phyloP scores from a whole-genome alignment of 1,140 invertebrate species.

The Gonioctena quinquepunctata region DNA sequence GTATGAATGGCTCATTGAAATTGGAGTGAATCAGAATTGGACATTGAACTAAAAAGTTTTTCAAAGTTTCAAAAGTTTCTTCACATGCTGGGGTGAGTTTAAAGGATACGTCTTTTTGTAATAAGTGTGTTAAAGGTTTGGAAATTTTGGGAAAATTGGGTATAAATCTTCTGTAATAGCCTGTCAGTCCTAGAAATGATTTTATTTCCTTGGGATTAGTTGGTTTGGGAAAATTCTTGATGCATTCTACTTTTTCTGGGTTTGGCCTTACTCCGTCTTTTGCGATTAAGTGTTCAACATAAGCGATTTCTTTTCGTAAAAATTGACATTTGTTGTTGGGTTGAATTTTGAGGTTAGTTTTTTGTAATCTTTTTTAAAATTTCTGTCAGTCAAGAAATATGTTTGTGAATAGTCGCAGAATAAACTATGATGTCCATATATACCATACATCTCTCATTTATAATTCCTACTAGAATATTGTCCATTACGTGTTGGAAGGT shows the following conservation, averaged over 20 bases:
- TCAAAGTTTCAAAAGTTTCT: no score
- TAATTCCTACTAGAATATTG: no score
- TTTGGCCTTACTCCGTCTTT: constrained; percentile 53
- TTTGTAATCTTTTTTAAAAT: no score
- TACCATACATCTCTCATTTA: no score
- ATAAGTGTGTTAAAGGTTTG: not conserved
- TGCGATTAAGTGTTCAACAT: constrained; percentile 56
- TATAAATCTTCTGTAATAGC: not conserved
- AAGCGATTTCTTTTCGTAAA: constrained; percentile 52
- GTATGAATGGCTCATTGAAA: no score
- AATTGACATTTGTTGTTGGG: constrained; percentile 53
- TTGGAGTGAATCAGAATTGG: no score
- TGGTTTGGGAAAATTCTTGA: constrained; percentile 52
- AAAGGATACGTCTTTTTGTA: not conserved
- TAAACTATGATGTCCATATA: no score
- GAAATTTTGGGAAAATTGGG: constrained; percentile 6
- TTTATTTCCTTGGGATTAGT: constrained; percentile 51
- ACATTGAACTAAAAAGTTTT: no score
- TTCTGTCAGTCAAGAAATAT: no score
- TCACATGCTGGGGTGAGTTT: no score
- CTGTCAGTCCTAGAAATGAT: constrained; percentile 53
- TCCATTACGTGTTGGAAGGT: no score
- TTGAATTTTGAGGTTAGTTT: constrained; percentile 51
- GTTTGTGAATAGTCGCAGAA: no score
- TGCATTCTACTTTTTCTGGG: constrained; percentile 48